These are phyloP conservation scores for Cyclophora albipunctata DNA, from an alignment of 2,888 invertebrate species.

Conservation along the genomic window DNA sequence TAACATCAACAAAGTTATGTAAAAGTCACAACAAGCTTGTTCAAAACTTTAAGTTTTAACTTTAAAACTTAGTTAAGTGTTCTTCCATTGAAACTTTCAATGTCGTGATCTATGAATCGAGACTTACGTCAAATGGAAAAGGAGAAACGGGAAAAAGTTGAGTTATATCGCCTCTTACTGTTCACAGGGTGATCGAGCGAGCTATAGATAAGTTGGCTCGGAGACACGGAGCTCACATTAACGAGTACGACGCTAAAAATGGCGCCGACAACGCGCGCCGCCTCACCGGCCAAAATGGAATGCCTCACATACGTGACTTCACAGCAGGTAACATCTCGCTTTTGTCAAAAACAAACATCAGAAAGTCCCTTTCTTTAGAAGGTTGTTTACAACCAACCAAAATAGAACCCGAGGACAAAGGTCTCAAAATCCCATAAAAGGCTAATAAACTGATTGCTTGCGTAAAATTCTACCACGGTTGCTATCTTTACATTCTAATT, in stretches of 20 bases:
- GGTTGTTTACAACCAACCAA: too few relatives aligned
- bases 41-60: too few relatives aligned
- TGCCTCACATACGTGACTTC: constrained; percentile 95
- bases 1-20: too few relatives aligned
- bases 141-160: too few relatives aligned
- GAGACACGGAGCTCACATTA: constrained; percentile 92
- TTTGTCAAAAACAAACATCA: background rate
- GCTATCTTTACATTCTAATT: too few relatives aligned
- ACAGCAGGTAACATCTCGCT: constrained; percentile 76
- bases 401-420: too few relatives aligned
- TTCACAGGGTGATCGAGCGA: constrained; percentile 87
- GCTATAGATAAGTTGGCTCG: constrained; percentile 95
- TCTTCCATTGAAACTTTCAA: background rate
- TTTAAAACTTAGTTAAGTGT: too few relatives aligned
- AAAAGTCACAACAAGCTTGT: too few relatives aligned
- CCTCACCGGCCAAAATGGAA: constrained; percentile 93
- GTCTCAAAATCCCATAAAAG: too few relatives aligned
- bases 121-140: background rate
- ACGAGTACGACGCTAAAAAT: constrained; percentile 94
- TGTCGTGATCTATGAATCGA: background rate
- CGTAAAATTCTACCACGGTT: too few relatives aligned
- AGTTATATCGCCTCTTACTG: constrained; percentile 2
- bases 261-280: constrained; percentile 96
- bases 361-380: background rate
- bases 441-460: too few relatives aligned